Conservation (phyloP, 2,888 invertebrate species). For the Sesamia inferens region DNA sequence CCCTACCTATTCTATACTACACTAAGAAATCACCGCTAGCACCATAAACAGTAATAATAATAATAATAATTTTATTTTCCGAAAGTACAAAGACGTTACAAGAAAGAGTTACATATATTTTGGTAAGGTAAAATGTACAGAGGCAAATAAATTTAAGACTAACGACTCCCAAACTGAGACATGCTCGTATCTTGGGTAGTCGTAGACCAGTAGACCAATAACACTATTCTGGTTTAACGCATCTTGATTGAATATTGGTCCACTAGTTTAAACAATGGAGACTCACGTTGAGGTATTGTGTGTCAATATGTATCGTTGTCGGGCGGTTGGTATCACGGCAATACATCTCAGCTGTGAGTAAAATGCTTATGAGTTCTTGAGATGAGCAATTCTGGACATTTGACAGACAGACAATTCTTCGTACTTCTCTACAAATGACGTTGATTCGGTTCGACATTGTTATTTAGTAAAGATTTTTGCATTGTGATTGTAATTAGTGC, state of each 20-base stretch:
- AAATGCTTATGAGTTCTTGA: slow-evolving; percentile 39
- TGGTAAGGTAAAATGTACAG: too few species aligned
- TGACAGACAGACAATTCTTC: slow-evolving; percentile 44
- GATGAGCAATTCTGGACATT: slow-evolving; percentile 24
- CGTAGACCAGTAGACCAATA: slow-evolving; percentile 21
- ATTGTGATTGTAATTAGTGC: slow-evolving; percentile 54
- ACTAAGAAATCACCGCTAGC: slow-evolving; percentile 4
- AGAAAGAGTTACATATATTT: too few species aligned
- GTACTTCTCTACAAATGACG: slow-evolving; percentile 23
- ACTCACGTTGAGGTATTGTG: slow-evolving; percentile 49
- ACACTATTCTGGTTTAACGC: slow-evolving; percentile 33
- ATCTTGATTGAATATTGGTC: slow-evolving; percentile 34
- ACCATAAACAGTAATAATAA: slow-evolving; percentile 29
- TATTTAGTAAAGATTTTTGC: slow-evolving; percentile 26
- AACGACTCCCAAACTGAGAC: too few species aligned
- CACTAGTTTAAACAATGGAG: slow-evolving; percentile 37
- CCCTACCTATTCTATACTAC: neutral
- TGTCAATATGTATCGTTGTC: slow-evolving; percentile 39
- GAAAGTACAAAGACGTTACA: too few species aligned
- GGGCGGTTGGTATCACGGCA: slow-evolving; percentile 12
- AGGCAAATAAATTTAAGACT: too few species aligned
- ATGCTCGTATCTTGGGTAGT: too few species aligned
- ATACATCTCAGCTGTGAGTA: slow-evolving; percentile 43
- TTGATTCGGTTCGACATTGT: slow-evolving; percentile 19
- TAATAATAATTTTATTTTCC: too few species aligned